Evolutionary conservation across 2,888 invertebrate genomes (phyloP), one percentile per base, ranked within the genome.

Genomic region (Psylliodes chrysocephalus): DNA sequence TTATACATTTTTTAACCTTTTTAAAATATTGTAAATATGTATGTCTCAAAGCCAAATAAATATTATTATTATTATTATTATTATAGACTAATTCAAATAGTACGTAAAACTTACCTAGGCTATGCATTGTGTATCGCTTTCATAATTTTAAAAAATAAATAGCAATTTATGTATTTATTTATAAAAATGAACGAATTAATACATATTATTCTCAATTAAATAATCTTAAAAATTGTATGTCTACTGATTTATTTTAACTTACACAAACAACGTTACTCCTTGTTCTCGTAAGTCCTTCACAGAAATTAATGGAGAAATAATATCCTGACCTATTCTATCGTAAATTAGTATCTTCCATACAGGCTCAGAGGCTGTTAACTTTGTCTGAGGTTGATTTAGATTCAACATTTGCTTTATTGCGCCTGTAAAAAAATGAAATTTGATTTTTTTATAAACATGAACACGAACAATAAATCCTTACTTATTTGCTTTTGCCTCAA

Each of bases 241-340:
- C n/a, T 42, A 12, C 10, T 55, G 22, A 54, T 8, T 18, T 19
- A 12, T 7, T n/a, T 10, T 35, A 35, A 87, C 90, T 88, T 87
- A 97, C 95, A 99, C 90, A 86, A 99, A 98, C 65, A 99, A 87
- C 33, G 99, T 99, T 40, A 99, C 96, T 67, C 99, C 98, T 77
- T 96, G 85, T 81, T 98, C 98, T 74, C 98, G 84, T 2, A 99
- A 86, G 78, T 99, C 98, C 82, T 96, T 96, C 14, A 99, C 92
- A 15, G 96, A 94, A 78, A 99, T 89, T 55, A 99, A 84, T 0
- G 99, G 98, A 10, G 98, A 97, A 75, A 99, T 96, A 52, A 99
- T 96, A 81, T 99, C 98, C 84, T 99, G 98, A 2, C 98, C 98
- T 72, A 93, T 90, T 76, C 94, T 89, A 82, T 99, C 99, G 79